A percentile compares a stretch with the other conserved stretches of the same genome.
These are phyloP conservation scores for Aethina tumida DNA, from an alignment of 1,140 invertebrate genomes.

Conservation along the genomic window DNA sequence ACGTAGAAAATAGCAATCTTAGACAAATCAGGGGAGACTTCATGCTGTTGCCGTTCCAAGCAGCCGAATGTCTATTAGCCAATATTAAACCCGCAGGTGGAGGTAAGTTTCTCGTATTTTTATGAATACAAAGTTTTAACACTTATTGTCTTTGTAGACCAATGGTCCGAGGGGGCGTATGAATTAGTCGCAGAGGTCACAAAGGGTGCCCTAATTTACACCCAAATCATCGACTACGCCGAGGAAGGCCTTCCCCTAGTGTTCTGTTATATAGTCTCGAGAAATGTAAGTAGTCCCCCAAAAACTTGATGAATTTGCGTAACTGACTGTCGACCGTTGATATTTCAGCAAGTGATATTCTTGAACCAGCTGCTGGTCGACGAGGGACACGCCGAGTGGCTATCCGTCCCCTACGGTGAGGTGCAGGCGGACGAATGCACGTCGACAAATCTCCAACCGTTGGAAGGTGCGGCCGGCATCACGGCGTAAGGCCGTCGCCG, in stretches of 20 bases:
- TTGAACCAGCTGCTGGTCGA: constrained; percentile 58
- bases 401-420: constrained; percentile 13
- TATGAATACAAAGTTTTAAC: constrained; percentile 2
- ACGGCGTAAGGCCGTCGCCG: neutral
- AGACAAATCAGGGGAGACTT: constrained; percentile 88
- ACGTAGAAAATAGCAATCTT: constrained; percentile 60
- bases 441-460: no score
- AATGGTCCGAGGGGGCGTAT: constrained; percentile 66
- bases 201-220: constrained; percentile 69
- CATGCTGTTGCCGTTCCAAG: constrained; percentile 89
- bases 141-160: neutral
- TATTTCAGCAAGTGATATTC: constrained; percentile 56
- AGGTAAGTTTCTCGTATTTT: constrained; percentile 41
- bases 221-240: constrained; percentile 74
- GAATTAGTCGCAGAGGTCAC: constrained; percentile 67
- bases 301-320: no score
- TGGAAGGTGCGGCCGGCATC: constrained; percentile 2
- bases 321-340: no score
- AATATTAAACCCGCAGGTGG: constrained; percentile 74
- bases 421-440: neutral
- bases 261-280: constrained; percentile 62
- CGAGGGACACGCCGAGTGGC: constrained; percentile 55
- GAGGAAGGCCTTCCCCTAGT: constrained; percentile 66
- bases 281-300: constrained; percentile 59
- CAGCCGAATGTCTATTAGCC: constrained; percentile 84